Conservation (phyloP, 2,113 vertebrate species). For the Mobula hypostoma region DNA sequence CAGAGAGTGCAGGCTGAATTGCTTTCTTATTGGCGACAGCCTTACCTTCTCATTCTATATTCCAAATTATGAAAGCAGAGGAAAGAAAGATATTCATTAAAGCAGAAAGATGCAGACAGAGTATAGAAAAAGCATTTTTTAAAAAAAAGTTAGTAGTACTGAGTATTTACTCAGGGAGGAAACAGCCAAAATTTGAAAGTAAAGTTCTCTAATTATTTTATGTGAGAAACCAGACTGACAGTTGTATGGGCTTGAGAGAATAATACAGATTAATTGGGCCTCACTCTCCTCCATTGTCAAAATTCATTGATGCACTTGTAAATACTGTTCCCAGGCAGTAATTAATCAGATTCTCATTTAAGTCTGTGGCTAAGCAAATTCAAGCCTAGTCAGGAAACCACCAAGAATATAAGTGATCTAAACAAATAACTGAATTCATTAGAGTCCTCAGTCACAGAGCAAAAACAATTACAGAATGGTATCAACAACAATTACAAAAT, state of each 20-base stretch:
- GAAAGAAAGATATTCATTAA: slow-evolving; percentile 29
- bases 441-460: not conserved
- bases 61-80: slow-evolving; percentile 34
- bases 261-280: not conserved
- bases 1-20: not conserved
- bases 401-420: too few species aligned
- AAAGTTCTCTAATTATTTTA: not conserved
- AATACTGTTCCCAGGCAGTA: not conserved
- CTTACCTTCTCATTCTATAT: slow-evolving; percentile 36
- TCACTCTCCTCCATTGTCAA: not conserved
- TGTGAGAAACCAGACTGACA: not conserved
- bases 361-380: too few species aligned
- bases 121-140: not conserved
- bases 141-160: not conserved
- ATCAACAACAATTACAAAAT: not conserved
- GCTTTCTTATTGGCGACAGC: not conserved
- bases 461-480: too few species aligned
- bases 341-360: too few species aligned
- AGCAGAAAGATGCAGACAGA: not conserved
- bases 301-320: not conserved
- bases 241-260: not conserved
- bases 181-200: not conserved
- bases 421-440: too few species aligned
- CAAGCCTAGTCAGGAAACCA: too few species aligned
- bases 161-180: not conserved